phyloP scores from a whole-genome alignment of 2,797 vertebrate genomes.

The Nothura maculosa region DNA sequence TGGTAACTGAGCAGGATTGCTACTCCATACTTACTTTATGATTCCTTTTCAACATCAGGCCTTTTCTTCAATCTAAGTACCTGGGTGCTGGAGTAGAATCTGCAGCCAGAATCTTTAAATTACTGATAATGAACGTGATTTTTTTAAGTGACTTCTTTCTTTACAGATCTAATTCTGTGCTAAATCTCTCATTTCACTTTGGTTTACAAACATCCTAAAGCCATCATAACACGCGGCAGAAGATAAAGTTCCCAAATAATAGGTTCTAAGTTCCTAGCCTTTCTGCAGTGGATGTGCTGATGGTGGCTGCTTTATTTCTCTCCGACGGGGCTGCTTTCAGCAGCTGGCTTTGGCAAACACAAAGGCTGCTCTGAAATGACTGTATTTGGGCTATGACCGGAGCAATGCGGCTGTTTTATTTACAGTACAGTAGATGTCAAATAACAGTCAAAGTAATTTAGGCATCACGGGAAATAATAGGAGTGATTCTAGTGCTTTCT shows the following conservation, averaged over 20 bases:
- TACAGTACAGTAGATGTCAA: slow-evolving; percentile 64
- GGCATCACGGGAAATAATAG: slow-evolving; percentile 67
- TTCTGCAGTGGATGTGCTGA: not conserved
- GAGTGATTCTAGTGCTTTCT: slow-evolving; percentile 78
- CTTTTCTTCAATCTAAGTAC: not conserved
- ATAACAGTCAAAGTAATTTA: slow-evolving; percentile 73
- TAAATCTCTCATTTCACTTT: not conserved
- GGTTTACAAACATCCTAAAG: not conserved
- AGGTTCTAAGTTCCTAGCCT: not conserved
- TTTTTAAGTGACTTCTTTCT: not conserved
- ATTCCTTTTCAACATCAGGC: not conserved
- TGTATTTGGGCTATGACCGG: not conserved
- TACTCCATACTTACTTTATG: not conserved
- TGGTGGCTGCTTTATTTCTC: not conserved
- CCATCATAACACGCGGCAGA: not conserved
- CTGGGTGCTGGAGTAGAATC: not conserved
- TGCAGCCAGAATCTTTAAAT: not conserved
- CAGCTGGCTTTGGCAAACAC: slow-evolving; percentile 1
- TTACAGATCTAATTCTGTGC: not conserved
- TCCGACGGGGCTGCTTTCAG: not conserved
- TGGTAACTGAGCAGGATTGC: not conserved
- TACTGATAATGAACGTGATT: not conserved
- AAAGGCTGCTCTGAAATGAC: not conserved
- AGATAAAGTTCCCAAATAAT: not conserved
- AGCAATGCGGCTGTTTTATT: not conserved